A percentile compares a stretch with the other conserved stretches of the same genome.
Evolutionary conservation across 2,888 invertebrate genomes (phyloP).

Genomic region (Cryptosula pallasiana): DNA sequence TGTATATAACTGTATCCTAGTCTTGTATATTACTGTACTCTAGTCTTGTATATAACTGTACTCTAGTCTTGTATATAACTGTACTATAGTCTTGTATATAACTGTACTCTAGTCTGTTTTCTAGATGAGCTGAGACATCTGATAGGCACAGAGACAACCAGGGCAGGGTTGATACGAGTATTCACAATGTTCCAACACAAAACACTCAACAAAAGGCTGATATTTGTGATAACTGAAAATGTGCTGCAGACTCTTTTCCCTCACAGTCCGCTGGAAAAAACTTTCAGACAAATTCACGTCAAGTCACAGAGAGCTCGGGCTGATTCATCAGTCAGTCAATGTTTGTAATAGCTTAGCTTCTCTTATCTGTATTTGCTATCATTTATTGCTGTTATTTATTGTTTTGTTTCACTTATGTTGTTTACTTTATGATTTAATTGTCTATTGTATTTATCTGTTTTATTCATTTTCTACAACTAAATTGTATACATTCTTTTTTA

Average conservation of each 20-base stretch:
- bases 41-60: too few species aligned
- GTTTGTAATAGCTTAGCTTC: not conserved
- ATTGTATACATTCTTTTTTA: too few species aligned
- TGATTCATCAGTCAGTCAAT: slow-evolving; percentile 16
- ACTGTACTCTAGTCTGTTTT: not conserved
- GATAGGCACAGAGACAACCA: slow-evolving; percentile 80
- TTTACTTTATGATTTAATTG: not conserved
- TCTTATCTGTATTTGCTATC: not conserved
- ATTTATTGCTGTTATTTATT: not conserved
- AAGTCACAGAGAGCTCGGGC: slow-evolving; percentile 35
- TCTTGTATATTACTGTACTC: too few species aligned
- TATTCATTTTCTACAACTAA: too few species aligned
- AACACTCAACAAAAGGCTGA: slow-evolving; percentile 74
- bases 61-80: too few species aligned
- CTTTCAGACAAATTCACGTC: slow-evolving; percentile 70
- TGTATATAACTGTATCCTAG: too few species aligned
- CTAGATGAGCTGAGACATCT: slow-evolving; percentile 81
- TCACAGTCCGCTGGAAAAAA: slow-evolving; percentile 67
- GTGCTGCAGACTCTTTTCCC: slow-evolving; percentile 72
- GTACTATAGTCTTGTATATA: too few species aligned
- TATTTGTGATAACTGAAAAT: slow-evolving; percentile 79
- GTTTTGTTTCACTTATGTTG: not conserved
- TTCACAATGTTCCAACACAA: slow-evolving; percentile 84
- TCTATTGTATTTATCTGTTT: not conserved
- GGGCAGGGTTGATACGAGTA: slow-evolving; percentile 73